A percentile compares a stretch with the other conserved stretches of the same genome.
Conservation (phyloP, 2,888 invertebrate genomes). For the Pyrgus malvae region DNA sequence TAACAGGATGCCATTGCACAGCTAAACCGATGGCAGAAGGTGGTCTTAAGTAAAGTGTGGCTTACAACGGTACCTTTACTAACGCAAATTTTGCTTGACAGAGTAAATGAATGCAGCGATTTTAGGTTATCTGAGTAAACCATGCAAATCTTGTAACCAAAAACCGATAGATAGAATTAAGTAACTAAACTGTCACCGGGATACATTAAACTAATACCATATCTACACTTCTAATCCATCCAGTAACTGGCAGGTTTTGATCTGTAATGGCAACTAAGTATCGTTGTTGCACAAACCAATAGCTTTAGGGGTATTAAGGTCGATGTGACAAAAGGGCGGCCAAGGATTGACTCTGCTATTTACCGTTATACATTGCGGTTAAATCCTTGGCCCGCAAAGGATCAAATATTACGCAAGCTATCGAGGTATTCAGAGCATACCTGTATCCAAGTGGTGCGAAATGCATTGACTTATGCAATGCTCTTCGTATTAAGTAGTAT, state of each 20-base stretch:
- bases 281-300: constrained; percentile 11
- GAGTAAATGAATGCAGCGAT: too few species aligned
- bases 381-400: constrained; percentile 28
- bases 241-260: neutral
- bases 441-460: constrained; percentile 78
- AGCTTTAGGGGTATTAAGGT: constrained; percentile 20
- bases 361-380: constrained; percentile 28
- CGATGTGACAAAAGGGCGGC: constrained; percentile 24
- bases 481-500: constrained; percentile 6
- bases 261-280: neutral
- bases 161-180: too few species aligned
- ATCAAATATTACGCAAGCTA: constrained; percentile 28
- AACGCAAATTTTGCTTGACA: too few species aligned
- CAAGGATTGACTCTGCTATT: constrained; percentile 25
- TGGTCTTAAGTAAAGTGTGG: too few species aligned
- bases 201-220: too few species aligned
- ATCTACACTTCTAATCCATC: too few species aligned
- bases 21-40: too few species aligned
- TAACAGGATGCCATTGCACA: too few species aligned
- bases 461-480: constrained; percentile 75
- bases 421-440: constrained; percentile 29
- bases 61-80: too few species aligned
- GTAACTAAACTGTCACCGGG: too few species aligned
- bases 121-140: too few species aligned
- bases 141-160: too few species aligned